Conservation (phyloP, 2,888 invertebrate genomes). For the Watsonalla binaria region DNA sequence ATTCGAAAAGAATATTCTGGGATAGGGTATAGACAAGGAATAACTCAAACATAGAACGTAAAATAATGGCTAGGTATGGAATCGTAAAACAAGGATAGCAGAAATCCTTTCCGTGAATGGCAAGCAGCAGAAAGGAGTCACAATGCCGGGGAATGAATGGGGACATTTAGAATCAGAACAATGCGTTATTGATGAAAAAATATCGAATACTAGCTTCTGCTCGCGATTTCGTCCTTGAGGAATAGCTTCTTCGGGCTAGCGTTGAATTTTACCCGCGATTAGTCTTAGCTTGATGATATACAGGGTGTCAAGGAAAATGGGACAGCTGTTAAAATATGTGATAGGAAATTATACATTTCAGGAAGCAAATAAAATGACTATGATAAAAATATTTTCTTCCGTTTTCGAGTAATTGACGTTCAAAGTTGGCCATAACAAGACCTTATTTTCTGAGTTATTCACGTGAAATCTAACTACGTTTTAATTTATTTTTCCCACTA, state of each 20-base stretch:
- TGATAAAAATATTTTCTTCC: too few relatives aligned
- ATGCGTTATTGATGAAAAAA: conserved; percentile 31
- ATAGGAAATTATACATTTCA: too few relatives aligned
- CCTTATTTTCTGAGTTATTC: too few relatives aligned
- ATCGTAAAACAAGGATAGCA: conserved; percentile 43
- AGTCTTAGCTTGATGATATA: neutral
- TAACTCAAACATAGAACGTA: conserved; percentile 32
- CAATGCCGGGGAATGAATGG: conserved; percentile 40
- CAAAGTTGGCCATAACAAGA: too few relatives aligned
- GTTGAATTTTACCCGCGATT: too few relatives aligned
- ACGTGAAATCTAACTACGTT: too few relatives aligned
- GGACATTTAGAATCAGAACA: conserved; percentile 46
- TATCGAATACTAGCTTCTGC: conserved; percentile 5
- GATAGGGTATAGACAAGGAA: conserved; percentile 27
- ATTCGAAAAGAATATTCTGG: conserved; percentile 42
- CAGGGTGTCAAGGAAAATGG: too few relatives aligned
- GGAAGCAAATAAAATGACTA: too few relatives aligned
- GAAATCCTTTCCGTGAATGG: conserved; percentile 43
- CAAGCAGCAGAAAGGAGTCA: conserved; percentile 38
- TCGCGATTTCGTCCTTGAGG: neutral
- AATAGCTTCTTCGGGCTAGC: too few relatives aligned
- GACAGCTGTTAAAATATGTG: too few relatives aligned
- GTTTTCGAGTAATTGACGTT: too few relatives aligned
- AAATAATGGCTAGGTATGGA: conserved; percentile 30
- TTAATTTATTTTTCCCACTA: too few relatives aligned